Percentiles rank a stretch among this genome's conserved stretches.
Conservation (phyloP, 2,797 vertebrate genomes). For the Monodelphis domestica region DNA sequence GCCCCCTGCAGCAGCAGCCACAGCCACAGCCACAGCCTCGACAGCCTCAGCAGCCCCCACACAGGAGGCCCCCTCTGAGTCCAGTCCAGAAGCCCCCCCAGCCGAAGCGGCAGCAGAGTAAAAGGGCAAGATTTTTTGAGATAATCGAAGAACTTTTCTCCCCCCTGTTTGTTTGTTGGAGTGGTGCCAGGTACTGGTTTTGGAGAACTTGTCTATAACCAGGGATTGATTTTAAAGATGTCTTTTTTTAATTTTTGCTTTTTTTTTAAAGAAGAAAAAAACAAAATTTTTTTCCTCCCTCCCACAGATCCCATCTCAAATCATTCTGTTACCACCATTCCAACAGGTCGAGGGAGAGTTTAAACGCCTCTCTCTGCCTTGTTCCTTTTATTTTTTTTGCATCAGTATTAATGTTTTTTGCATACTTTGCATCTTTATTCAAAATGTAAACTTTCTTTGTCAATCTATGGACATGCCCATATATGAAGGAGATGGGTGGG, state of each 20-base stretch:
- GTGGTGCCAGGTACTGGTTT: conserved; percentile 93
- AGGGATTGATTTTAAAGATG: conserved; percentile 94
- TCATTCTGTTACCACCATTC: conserved; percentile 91
- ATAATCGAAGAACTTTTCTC: conserved; percentile 91
- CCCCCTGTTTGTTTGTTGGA: conserved; percentile 91
- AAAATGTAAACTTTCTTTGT: conserved; percentile 91
- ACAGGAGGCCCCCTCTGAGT: conserved; percentile 85
- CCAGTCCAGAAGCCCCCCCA: conserved; percentile 88
- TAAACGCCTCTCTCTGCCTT: conserved; percentile 87
- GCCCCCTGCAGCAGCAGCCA: conserved; percentile 56
- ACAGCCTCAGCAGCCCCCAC: conserved; percentile 79
- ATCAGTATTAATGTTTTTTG: conserved; percentile 94
- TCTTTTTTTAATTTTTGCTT: conserved; percentile 81
- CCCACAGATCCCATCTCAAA: conserved; percentile 91
- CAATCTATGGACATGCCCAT: conserved; percentile 91
- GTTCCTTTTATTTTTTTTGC: conserved; percentile 87
- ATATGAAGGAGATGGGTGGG: conserved; percentile 92
- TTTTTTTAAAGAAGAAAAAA: conserved; percentile 76
- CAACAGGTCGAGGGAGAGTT: conserved; percentile 88
- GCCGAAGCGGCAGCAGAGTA: conserved; percentile 90
- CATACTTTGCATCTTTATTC: conserved; percentile 90
- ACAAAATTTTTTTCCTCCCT: conserved; percentile 80
- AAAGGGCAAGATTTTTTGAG: conserved; percentile 81
- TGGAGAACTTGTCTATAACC: conserved; percentile 94
- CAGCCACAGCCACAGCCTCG: conserved; percentile 56